Conservation (phyloP, 53 echinoderm and acorn worm species). For the Crossaster papposus region DNA sequence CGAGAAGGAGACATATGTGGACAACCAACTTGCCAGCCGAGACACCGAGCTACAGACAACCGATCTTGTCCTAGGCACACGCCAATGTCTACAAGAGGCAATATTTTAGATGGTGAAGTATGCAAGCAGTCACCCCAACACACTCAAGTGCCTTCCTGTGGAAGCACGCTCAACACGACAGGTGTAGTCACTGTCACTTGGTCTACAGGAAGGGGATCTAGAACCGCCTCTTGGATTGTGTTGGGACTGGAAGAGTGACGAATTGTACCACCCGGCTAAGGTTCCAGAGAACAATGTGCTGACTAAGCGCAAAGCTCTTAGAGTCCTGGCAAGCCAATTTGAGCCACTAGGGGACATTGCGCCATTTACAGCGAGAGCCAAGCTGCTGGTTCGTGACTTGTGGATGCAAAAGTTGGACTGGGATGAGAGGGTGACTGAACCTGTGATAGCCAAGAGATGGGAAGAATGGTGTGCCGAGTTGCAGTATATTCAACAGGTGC, state of each 20-base stretch:
- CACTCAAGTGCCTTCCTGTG: neutral
- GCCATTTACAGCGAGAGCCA: too few relatives aligned
- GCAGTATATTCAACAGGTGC: too few relatives aligned
- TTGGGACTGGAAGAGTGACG: conserved; percentile 28
- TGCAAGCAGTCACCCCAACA: too few relatives aligned
- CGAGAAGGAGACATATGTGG: too few relatives aligned
- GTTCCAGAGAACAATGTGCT: conserved; percentile 7
- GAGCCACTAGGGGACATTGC: too few relatives aligned
- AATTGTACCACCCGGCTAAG: neutral
- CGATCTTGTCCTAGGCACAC: neutral
- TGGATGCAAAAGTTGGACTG: too few relatives aligned
- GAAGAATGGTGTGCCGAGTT: too few relatives aligned
- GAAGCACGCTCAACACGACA: conserved; percentile 1
- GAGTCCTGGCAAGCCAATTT: neutral
- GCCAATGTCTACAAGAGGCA: neutral
- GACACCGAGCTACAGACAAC: neutral
- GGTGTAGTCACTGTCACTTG: conserved; percentile 9
- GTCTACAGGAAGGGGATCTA: neutral
- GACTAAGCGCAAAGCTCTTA: neutral
- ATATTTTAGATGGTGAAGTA: neutral
- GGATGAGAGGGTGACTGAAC: too few relatives aligned
- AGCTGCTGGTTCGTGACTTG: too few relatives aligned
- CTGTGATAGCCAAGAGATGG: too few relatives aligned
- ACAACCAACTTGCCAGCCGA: too few relatives aligned
- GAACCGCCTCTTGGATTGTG: neutral